A percentile compares a stretch with the other conserved stretches of the same genome.
phyloP scores from a whole-genome alignment of 2,888 invertebrate species.

The Orthosia gracilis region DNA sequence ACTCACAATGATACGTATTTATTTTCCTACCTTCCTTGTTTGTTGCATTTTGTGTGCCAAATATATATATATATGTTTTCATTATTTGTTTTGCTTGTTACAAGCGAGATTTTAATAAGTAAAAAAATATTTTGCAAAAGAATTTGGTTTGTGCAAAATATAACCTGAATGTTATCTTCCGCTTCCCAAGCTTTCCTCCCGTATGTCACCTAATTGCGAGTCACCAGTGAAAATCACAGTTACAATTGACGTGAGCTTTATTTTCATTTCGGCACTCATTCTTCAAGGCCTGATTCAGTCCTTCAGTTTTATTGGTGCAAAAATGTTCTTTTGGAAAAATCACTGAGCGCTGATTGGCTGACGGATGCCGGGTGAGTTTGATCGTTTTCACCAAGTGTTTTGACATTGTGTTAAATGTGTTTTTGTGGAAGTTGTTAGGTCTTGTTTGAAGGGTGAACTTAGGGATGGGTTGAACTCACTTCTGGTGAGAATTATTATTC shows the following conservation, averaged over 20 bases:
- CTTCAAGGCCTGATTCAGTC: slow-evolving; percentile 40
- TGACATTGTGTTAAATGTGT: slow-evolving; percentile 7
- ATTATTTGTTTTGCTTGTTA: no score
- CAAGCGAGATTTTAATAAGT: no score
- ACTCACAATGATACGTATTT: no score
- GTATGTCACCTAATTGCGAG: slow-evolving; percentile 50
- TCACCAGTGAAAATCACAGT: slow-evolving; percentile 61
- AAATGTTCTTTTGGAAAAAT: slow-evolving; percentile 52
- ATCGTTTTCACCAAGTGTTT: slow-evolving; percentile 42
- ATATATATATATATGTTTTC: no score
- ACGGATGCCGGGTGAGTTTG: slow-evolving; percentile 48
- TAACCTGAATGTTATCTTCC: neutral
- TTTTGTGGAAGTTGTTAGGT: neutral
- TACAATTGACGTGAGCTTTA: slow-evolving; percentile 67
- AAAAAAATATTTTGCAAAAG: no score
- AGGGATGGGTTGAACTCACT: neutral
- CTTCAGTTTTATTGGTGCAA: slow-evolving; percentile 46
- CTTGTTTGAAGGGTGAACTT: neutral
- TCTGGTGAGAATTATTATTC: neutral
- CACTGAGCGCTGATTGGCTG: slow-evolving; percentile 44
- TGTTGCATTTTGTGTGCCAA: no score
- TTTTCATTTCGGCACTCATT: slow-evolving; percentile 69
- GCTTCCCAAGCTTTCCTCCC: neutral
- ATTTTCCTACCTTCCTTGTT: no score
- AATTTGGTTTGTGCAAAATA: no score